phyloP scores from a whole-genome alignment of 1,140 invertebrate genomes.

The Parapsyche elsis region DNA sequence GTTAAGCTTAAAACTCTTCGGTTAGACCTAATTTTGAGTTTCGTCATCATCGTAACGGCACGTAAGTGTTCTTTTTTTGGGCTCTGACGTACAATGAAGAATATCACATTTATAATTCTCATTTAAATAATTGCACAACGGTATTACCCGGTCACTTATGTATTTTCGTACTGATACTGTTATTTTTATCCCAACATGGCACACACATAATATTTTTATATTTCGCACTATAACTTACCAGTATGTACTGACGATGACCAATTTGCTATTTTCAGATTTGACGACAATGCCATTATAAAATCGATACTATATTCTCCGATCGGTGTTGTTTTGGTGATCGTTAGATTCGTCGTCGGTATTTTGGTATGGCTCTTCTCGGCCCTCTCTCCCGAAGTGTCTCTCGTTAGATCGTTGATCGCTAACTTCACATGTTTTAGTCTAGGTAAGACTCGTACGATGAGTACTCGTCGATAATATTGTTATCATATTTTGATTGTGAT shows the following conservation, averaged over 20 bases:
- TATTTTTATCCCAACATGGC: too few relatives aligned
- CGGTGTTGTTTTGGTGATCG: constrained; percentile 65
- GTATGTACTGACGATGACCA: neutral
- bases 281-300: constrained; percentile 63
- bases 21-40: too few relatives aligned
- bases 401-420: constrained; percentile 66
- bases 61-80: too few relatives aligned
- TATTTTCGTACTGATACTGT: too few relatives aligned
- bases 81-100: too few relatives aligned
- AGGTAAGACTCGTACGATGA: constrained; percentile 42
- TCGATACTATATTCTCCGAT: constrained; percentile 68
- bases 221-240: neutral
- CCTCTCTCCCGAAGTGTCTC: constrained; percentile 67
- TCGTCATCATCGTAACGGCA: too few relatives aligned
- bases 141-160: too few relatives aligned
- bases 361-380: constrained; percentile 67
- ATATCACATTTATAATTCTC: too few relatives aligned
- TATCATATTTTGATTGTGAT: neutral
- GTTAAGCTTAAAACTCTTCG: too few relatives aligned
- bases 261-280: constrained; percentile 64
- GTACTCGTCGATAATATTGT: neutral
- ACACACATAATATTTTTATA: too few relatives aligned
- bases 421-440: constrained; percentile 67
- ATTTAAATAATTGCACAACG: too few relatives aligned
- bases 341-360: constrained; percentile 65